Evolutionary conservation across 2,797 vertebrate genomes (phyloP), one percentile per base, ranked within the genome.

Genomic region (Pitangus sulphuratus): DNA sequence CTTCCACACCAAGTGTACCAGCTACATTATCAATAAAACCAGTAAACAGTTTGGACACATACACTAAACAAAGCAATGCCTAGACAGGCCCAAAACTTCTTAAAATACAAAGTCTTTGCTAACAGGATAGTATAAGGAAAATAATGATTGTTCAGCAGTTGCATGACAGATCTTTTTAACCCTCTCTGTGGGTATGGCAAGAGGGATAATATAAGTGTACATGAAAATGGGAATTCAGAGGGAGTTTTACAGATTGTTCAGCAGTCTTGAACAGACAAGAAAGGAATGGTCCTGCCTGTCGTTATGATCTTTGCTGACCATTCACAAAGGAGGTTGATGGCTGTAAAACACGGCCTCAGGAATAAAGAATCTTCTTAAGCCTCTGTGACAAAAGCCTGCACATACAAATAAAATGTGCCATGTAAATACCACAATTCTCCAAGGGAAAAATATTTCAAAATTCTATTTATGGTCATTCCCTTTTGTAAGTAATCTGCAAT

Each of bases 321-420:
- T 40, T 40, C 57, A 58, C 19, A 53, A n/a, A 71, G 61, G 48
- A 84, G 56, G n/a, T 8, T 26, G 30, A 42, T 2, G 48, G 47
- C 35, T 66, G 33, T 78, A 74, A 77, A 89, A 72, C 3, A 26
- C 7, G 44, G 64, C 19, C 37, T 78, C 31, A 58, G 37, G 53
- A 81, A 86, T 15, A 86, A 77, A 78, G 42, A 30, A n/a, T 18
- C 11, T 61, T 72, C n/a, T 61, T 39, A 56, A 4, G n/a, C 15
- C 33, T 51, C 50, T 78, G 57, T 37, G 69, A 81, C 64, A 92
- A 88, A 92, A 81, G 65, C n/a, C 45, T 30, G 15, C 12, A 72
- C n/a, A 13, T 64, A 54, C 13, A 92, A 79, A 87, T 6, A 64
- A 44, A 87, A 81, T 2, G 25, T 26, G 51, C 25, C n/a, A 31